Evolutionary conservation across 2,888 invertebrate species (phyloP), one percentile per base, ranked within the genome.

Genomic region (Oxyteleia sp.): DNA sequence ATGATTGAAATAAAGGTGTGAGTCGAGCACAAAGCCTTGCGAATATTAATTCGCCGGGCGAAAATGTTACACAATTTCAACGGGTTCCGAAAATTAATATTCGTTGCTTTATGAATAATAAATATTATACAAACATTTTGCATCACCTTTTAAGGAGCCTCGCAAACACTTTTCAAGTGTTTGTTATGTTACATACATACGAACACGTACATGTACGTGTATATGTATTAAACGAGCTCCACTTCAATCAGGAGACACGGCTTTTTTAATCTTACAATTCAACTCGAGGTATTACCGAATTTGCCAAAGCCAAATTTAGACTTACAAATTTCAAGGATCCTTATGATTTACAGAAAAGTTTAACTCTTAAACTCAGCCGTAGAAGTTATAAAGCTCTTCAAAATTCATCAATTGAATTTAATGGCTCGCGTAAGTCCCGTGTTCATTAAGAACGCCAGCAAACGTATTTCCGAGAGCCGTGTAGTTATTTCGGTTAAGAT

Each of bases 371-470:
- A 57, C 64, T 75, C 38, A 64, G 20, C 32, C 41, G 16, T 26
- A 49, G 45, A 64, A 75, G 64, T 75, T 64, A 64, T 55, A 41
- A 64, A 55, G 57, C 64, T 64, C 47, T 75, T 64, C n/a, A 64
- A 75, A 64, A 75, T 74, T 55, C 55, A 55, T 64, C 63, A 74
- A 74, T 55, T 74, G 74, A 61, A 64, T 64, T 74, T 74, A 64
- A 55, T 64, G 35, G 64, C 26, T 64, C 47, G 32, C 55, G 32
- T 18, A 74, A 47, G 57, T 38, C n/a, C n/a, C n/a, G n/a, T n/a
- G 47, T 63, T 74, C 63, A 64, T 75, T 53, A 69, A 64, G 45
- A 63, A 45, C 38, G 32, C 41, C 8, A 16, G 63, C 26, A 43
- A 49, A 23, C 32, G 16, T 32, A 53, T 61, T 55, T 35, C 16